A percentile compares a stretch with the other conserved stretches of the same genome.
Conservation (phyloP, 2,888 invertebrate genomes). For the Tenthredo scrophulariae region DNA sequence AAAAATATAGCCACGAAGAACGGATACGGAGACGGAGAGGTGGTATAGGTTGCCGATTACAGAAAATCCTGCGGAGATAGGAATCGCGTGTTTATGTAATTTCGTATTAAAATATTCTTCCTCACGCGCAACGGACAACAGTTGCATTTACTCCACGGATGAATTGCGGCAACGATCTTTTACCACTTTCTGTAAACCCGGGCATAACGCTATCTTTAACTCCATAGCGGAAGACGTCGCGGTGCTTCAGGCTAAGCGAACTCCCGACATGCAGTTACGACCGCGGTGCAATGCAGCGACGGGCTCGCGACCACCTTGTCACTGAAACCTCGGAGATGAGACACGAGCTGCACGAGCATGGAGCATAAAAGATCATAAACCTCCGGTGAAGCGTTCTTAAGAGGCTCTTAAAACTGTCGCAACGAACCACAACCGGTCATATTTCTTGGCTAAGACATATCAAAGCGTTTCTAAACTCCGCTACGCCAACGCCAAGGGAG, state of each 20-base stretch:
- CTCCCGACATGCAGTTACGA: constrained; percentile 36
- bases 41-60: not conserved
- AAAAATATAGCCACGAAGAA: not conserved
- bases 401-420: constrained; percentile 62
- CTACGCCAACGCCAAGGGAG: not conserved
- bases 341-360: constrained; percentile 38
- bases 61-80: not conserved
- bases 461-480: constrained; percentile 45
- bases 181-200: not conserved
- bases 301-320: constrained; percentile 43
- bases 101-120: not conserved
- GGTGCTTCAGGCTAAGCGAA: constrained; percentile 22
- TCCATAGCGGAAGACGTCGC: not conserved
- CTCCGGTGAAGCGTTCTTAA: constrained; percentile 62
- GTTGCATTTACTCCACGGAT: not conserved
- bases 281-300: not conserved
- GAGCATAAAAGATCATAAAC: constrained; percentile 58
- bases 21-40: not conserved
- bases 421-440: constrained; percentile 62
- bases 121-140: not conserved
- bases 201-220: not conserved
- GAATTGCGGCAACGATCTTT: not conserved
- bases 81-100: not conserved
- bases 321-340: constrained; percentile 50
- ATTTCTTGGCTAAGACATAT: constrained; percentile 63